phyloP scores from a whole-genome alignment of 2,797 vertebrate genomes.

The Spinus olivaceus region DNA sequence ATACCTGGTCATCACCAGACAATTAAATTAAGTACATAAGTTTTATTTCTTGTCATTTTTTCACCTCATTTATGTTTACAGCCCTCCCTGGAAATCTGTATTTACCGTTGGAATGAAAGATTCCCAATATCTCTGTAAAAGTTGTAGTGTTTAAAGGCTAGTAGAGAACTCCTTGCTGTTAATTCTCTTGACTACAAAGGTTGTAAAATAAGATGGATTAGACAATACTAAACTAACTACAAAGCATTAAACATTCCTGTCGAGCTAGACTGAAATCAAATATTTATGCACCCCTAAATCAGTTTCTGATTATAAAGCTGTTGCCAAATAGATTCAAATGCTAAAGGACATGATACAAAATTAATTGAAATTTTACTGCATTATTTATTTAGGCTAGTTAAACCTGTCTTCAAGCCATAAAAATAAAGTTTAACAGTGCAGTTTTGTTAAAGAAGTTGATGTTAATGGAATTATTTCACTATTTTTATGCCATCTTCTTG shows the following conservation, averaged over 20 bases:
- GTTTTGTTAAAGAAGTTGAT: constrained; percentile 29
- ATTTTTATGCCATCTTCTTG: constrained; percentile 4
- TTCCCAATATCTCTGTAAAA: not conserved
- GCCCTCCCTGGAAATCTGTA: not conserved
- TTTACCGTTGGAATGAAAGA: not conserved
- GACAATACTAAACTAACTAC: not conserved
- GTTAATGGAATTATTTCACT: not conserved
- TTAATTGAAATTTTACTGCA: constrained; percentile 21
- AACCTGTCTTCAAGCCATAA: constrained; percentile 28
- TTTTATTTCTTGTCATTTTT: not conserved
- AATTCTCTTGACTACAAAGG: not conserved
- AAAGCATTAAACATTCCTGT: constrained; percentile 42
- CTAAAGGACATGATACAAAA: constrained; percentile 18
- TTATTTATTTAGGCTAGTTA: constrained; percentile 53
- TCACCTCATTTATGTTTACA: not conserved
- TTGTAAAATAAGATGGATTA: constrained; percentile 55
- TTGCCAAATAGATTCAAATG: constrained; percentile 24
- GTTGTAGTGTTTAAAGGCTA: not conserved
- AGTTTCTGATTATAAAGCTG: constrained; percentile 45
- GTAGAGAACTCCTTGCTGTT: not conserved
- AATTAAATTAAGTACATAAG: not conserved
- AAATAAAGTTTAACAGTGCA: constrained; percentile 15
- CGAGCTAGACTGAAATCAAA: constrained; percentile 35
- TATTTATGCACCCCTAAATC: constrained; percentile 56
- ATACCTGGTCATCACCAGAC: not conserved